phyloP scores from a whole-genome alignment of 2,797 vertebrate genomes.

The Bovichtus variegatus region DNA sequence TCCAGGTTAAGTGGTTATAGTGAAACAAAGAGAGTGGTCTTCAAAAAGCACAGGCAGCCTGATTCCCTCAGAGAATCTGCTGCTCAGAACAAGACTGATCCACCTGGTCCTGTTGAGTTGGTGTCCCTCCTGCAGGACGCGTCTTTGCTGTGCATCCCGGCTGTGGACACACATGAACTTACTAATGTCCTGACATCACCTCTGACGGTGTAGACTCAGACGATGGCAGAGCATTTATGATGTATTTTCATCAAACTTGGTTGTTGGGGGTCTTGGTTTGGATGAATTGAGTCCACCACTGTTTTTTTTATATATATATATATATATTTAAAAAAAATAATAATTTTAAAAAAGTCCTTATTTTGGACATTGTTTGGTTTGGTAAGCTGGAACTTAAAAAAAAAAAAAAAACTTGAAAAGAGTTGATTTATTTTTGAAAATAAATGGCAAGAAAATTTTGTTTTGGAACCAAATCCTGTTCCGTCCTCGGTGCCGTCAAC shows the following conservation, averaged over 20 bases:
- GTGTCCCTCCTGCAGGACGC: constrained; percentile 66
- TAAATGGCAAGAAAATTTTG: neutral
- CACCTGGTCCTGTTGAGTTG: constrained; percentile 54
- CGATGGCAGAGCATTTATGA: neutral
- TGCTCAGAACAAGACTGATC: neutral
- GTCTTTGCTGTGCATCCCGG: constrained; percentile 47
- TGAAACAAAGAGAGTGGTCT: neutral
- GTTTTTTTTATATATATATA: no score
- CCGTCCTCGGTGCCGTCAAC: neutral
- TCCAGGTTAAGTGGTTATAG: constrained; percentile 79
- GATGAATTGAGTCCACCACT: neutral
- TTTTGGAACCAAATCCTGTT: neutral
- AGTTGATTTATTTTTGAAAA: neutral
- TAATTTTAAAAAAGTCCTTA: neutral
- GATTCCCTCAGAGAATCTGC: accelerated
- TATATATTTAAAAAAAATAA: no score
- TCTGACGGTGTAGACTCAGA: constrained; percentile 38
- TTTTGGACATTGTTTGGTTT: neutral
- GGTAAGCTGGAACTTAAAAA: neutral
- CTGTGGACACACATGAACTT: constrained; percentile 41
- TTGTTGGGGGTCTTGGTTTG: neutral
- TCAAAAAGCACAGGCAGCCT: neutral
- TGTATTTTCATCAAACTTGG: neutral
- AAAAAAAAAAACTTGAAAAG: no score
- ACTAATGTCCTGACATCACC: constrained; percentile 27